phyloP scores from a whole-genome alignment of 1,140 invertebrate species.

The Diorhabda carinulata region DNA sequence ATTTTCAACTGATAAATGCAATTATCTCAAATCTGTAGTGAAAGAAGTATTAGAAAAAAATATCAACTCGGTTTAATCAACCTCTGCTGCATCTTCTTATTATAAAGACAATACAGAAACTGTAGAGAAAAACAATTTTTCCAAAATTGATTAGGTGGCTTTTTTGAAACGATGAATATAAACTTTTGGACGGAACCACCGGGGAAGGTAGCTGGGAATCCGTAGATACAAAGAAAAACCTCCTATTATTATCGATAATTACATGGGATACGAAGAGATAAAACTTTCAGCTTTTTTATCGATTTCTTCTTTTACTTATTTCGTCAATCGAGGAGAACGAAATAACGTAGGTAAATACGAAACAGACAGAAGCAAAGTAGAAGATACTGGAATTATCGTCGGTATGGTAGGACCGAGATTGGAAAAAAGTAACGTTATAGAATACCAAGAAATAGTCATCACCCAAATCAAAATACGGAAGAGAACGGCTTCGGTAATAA shows the following conservation, averaged over 20 bases:
- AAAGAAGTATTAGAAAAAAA: constrained; percentile 44
- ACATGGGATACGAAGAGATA: constrained; percentile 38
- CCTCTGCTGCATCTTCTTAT: constrained; percentile 48
- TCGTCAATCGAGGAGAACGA: constrained; percentile 35
- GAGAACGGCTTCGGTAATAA: constrained; percentile 48
- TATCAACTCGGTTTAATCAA: constrained; percentile 49
- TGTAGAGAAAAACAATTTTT: constrained; percentile 53
- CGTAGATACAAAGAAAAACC: constrained; percentile 47
- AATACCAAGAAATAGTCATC: constrained; percentile 51
- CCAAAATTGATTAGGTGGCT: constrained; percentile 52
- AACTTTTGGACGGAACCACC: constrained; percentile 50
- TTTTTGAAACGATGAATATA: constrained; percentile 56
- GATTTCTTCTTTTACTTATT: constrained; percentile 35
- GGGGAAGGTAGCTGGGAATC: constrained; percentile 50
- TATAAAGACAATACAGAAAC: constrained; percentile 51
- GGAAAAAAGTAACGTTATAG: constrained; percentile 48
- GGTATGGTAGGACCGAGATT: constrained; percentile 50
- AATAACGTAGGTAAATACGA: constrained; percentile 29
- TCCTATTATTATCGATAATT: constrained; percentile 40
- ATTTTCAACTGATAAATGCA: constrained; percentile 49
- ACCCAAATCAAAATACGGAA: constrained; percentile 47
- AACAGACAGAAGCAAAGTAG: constrained; percentile 22
- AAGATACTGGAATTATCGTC: constrained; percentile 37
- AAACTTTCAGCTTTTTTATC: constrained; percentile 39
- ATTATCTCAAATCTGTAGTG: constrained; percentile 41